Conservation (phyloP, 1,140 invertebrate genomes). For the Dryas iulia region DNA sequence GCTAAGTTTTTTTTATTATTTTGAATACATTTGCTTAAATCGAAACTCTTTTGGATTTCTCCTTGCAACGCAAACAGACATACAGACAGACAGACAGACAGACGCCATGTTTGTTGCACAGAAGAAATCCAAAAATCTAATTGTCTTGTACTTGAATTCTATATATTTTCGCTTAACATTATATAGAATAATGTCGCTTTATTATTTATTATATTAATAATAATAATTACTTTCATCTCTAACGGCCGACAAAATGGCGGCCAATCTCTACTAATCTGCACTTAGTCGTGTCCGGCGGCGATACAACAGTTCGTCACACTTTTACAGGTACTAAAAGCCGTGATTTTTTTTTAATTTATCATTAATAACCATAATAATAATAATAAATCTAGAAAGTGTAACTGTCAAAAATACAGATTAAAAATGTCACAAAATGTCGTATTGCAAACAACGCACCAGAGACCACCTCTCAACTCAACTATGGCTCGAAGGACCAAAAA, state of each 20-base stretch:
- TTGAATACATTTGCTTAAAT: conserved; percentile 71
- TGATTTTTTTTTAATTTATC: conserved; percentile 23
- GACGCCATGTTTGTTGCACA: too few relatives aligned
- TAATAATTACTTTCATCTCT: conserved; percentile 4
- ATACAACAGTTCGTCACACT: conserved; percentile 25
- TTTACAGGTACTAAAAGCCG: conserved; percentile 39
- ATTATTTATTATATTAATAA: conserved; percentile 4
- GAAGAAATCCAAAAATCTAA: conserved; percentile 30
- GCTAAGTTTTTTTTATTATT: conserved; percentile 47
- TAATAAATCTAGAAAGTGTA: conserved; percentile 35
- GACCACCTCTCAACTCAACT: not conserved
- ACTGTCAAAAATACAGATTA: conserved; percentile 36
- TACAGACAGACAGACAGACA: too few relatives aligned
- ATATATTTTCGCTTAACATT: conserved; percentile 65
- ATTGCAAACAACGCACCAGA: conserved; percentile 25
- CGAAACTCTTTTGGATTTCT: conserved; percentile 35
- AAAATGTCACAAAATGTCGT: conserved; percentile 32
- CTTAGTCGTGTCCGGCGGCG: conserved; percentile 31
- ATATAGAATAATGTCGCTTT: conserved; percentile 57
- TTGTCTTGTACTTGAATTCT: conserved; percentile 56
- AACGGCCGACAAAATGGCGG: conserved; percentile 27
- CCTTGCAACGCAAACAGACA: not conserved
- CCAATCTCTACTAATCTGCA: conserved; percentile 19
- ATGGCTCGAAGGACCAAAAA: conserved; percentile 3
- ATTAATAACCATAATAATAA: not conserved